These are phyloP conservation scores for Candidula unifasciata DNA, from an alignment of 2,888 invertebrate genomes.

Conservation along the genomic window DNA sequence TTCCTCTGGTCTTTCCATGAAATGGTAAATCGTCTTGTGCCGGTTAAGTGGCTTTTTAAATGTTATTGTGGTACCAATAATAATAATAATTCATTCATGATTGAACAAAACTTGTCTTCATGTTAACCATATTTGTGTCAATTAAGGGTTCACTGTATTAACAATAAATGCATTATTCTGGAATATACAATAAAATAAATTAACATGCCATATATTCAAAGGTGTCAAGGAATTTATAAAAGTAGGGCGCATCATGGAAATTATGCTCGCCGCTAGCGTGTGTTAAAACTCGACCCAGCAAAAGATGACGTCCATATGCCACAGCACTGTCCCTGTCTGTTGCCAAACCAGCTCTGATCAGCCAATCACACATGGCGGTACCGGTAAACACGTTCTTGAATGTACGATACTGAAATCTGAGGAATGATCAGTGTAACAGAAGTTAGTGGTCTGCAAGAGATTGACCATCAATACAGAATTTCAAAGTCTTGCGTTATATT, in stretches of 20 bases:
- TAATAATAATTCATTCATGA: too few species aligned
- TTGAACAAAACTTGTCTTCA: too few species aligned
- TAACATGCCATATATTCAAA: slow-evolving; percentile 52
- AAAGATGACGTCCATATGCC: slow-evolving; percentile 88
- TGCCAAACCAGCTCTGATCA: slow-evolving; percentile 88
- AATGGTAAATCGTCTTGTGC: too few species aligned
- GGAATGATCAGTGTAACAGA: neutral
- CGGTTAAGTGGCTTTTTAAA: too few species aligned
- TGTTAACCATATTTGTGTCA: too few species aligned
- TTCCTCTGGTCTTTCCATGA: too few species aligned
- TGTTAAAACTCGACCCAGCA: slow-evolving; percentile 89
- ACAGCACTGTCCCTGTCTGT: slow-evolving; percentile 88
- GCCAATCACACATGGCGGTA: slow-evolving; percentile 89
- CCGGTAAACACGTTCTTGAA: slow-evolving; percentile 79
- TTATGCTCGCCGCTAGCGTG: slow-evolving; percentile 91
- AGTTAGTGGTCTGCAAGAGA: neutral
- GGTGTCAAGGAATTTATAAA: slow-evolving; percentile 84
- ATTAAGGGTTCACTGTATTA: too few species aligned
- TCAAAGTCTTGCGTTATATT: too few species aligned
- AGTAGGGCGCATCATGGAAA: slow-evolving; percentile 85
- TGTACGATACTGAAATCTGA: slow-evolving; percentile 47
- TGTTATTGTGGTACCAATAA: too few species aligned
- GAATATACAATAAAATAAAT: neutral
- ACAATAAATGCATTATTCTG: neutral
- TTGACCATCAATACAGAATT: too few species aligned